A percentile compares a stretch with the other conserved stretches of the same genome.
Conservation (phyloP, 2,113 vertebrate genomes). For the Prolemur simus region DNA sequence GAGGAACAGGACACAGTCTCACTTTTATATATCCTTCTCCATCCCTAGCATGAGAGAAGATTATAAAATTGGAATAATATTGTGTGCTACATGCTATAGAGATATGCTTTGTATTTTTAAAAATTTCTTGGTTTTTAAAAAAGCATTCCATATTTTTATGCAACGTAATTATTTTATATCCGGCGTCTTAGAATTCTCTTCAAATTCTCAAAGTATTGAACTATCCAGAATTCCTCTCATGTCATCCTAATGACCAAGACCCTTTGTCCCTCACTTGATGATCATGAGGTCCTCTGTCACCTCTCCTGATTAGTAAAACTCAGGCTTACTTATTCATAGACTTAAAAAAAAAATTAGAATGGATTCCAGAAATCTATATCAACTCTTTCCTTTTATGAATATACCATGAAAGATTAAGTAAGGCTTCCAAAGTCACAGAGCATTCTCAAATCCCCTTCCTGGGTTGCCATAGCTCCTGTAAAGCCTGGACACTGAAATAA, state of each 20-base stretch:
- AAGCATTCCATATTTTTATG: not conserved
- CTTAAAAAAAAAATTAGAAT: not conserved
- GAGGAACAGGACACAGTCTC: not conserved
- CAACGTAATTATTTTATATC: not conserved
- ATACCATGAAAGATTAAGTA: no score
- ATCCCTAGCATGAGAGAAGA: not conserved
- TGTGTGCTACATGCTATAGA: not conserved
- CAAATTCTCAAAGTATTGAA: not conserved
- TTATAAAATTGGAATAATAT: not conserved
- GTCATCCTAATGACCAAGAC: not conserved
- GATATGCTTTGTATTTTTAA: not conserved
- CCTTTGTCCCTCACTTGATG: not conserved
- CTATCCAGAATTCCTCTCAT: not conserved
- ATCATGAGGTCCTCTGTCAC: not conserved
- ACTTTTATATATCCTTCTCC: not conserved
- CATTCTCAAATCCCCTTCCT: not conserved
- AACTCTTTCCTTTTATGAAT: no score
- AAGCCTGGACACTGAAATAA: not conserved
- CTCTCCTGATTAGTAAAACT: not conserved
- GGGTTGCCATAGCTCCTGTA: not conserved
- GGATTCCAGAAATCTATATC: no score
- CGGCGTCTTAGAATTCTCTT: not conserved
- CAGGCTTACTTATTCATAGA: slow-evolving; percentile 14
- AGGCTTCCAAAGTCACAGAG: no score
- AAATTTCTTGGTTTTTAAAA: not conserved